Conservation (phyloP, 2,888 invertebrate genomes). For the Caradrina clavipalpis region DNA sequence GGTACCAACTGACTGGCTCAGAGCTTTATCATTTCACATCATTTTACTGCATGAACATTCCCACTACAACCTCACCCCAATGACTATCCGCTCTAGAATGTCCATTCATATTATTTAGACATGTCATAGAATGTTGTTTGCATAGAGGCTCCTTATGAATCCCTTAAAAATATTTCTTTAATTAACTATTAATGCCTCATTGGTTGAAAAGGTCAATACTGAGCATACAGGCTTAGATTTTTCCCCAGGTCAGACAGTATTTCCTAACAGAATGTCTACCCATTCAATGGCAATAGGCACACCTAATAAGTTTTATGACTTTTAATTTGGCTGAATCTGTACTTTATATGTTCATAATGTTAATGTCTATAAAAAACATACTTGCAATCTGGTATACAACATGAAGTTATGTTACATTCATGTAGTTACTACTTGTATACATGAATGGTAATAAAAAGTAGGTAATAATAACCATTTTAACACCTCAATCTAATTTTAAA, state of each 20-base stretch:
- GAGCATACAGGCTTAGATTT: neutral
- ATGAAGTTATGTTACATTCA: constrained; percentile 25
- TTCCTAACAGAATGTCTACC: too few species aligned
- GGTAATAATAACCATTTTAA: constrained; percentile 22
- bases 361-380: constrained; percentile 13
- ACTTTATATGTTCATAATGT: neutral
- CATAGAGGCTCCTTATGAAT: neutral
- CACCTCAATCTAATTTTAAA: constrained; percentile 1
- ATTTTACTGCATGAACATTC: neutral
- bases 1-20: neutral
- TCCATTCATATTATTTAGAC: neutral
- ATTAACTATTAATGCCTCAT: too few species aligned
- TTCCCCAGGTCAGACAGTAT: too few species aligned
- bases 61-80: neutral
- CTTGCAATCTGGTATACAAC: constrained; percentile 32
- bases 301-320: too few species aligned
- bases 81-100: neutral
- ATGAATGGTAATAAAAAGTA: constrained; percentile 23
- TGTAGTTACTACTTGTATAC: constrained; percentile 18
- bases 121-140: neutral
- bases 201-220: too few species aligned
- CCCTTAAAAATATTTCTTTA: too few species aligned
- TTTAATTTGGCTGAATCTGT: too few species aligned
- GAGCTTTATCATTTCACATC: neutral
- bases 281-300: too few species aligned